Evolutionary conservation across 2,113 vertebrate species (phyloP), one percentile per base, ranked within the genome.

Genomic region (Gobio gobio): DNA sequence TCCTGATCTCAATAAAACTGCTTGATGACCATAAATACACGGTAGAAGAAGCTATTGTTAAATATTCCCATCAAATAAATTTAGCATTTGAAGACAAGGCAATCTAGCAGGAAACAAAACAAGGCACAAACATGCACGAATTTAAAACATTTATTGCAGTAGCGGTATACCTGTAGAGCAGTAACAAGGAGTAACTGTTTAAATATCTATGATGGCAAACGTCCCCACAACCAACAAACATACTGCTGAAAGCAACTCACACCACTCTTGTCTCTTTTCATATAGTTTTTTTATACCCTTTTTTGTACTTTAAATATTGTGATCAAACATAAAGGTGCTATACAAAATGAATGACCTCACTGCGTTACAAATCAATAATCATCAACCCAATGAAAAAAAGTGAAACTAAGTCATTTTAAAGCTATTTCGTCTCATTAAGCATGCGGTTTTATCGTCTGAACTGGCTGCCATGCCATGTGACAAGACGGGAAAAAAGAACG

Each of bases 81-180:
- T 40, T 18, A 24, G 36, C n/a, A 33, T 61, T n/a, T 61, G 13
- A 80, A 12, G 36, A 64, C 2, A 5, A 51, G 14, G 2, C 10
- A 54, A 16, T 56, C 29, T 13, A 5, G 16, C 18, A 51, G 77
- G 64, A 49, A 63, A 85, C 33, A 72, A 92, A 90, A 94, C 92
- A 94, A 92, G 94, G 89, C 93, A 92, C 93, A 95, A 92, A 92
- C 93, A 91, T 93, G 92, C 89, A 92, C 91, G 90, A 96, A 96
- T 96, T 97, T 94, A 96, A 97, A 99, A 98, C 96, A 97, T 99
- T 99, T 99, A 99, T 99, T 99, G 97, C 97, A 98, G 95, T 96
- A 98, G 97, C 97, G 95, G 94, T 95, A 95, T 98, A 97, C 96
- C 95, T 97, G 96, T 97, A 98, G 96, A 98, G 96, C 97, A 96